Base-by-base conservation (phyloP, 2,888 invertebrate species). In the Eledona agricola region DNA sequence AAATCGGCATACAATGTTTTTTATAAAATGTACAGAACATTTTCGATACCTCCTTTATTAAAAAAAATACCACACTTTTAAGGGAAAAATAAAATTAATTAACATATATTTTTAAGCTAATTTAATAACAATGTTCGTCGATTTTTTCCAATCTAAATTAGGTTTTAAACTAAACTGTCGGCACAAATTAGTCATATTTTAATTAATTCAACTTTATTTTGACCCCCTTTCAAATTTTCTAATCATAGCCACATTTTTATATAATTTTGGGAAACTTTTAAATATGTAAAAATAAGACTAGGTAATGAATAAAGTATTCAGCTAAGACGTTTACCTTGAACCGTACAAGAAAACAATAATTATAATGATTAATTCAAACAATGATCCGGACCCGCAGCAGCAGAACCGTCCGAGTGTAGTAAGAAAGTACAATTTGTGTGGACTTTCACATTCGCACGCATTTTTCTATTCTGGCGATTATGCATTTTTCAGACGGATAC, bases 401-500 rank as follows among this genome's bases (percentile, higher is more conserved):
- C n/a, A 5, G 25, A 5, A 25, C 5, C 5, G 9, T 25, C 7
- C 5, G 4, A 25, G 3, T 25, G 25, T 5, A 9, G 7, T n/a
- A 25, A 4, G 3, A 25, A 25, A n/a, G n/a, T n/a, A n/a, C n/a
- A n/a, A n/a, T n/a, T n/a, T n/a, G n/a, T n/a, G n/a, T n/a, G n/a
- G 3, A 34, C 34, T 34, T 34, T 34, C 34, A 34, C 34, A 34
- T 34, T 34, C 34, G 19, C 34, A 19, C 19, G 4, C 2, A 9
- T 34, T 34, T 34, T 34, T 15, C 4, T 3, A 10, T 3, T 12
- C n/a, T n/a, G n/a, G n/a, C n/a, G n/a, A n/a, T 10, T 11, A 7
- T 20, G n/a, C 53, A 63, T 43, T 51, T 69, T 70, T 60, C 70
- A 85, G 87, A 84, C 69, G 82, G 85, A 64, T 78, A 78, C 3